phyloP scores from a whole-genome alignment of 53 echinoderm and acorn worm species.

The Crossaster papposus region DNA sequence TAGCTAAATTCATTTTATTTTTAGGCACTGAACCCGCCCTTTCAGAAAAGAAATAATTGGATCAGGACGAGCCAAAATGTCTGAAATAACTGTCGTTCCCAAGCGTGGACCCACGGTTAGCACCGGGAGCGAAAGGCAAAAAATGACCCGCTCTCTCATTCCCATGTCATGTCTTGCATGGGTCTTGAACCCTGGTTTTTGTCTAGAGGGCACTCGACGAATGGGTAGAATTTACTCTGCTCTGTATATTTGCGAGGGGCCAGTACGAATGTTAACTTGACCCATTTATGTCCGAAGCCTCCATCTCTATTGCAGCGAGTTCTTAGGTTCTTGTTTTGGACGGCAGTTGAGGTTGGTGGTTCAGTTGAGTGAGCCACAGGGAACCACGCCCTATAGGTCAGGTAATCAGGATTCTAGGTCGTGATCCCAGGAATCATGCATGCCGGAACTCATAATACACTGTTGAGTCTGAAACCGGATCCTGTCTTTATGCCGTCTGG shows the following conservation, averaged over 20 bases:
- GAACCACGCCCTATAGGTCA: neutral
- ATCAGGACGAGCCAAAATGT: neutral
- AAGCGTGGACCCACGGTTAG: neutral
- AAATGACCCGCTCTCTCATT: neutral
- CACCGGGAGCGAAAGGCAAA: neutral
- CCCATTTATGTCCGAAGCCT: constrained; percentile 11
- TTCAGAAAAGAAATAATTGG: too few relatives aligned
- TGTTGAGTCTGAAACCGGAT: neutral
- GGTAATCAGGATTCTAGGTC: neutral
- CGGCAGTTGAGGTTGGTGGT: neutral
- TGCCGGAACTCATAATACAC: neutral
- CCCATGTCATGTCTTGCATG: neutral
- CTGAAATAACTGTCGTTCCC: neutral
- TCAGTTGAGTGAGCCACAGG: neutral
- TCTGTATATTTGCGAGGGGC: neutral
- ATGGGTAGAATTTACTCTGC: too few relatives aligned
- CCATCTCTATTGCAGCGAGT: neutral
- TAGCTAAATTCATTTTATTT: too few relatives aligned
- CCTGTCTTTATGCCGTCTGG: neutral
- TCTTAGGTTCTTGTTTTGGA: neutral
- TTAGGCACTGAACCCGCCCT: too few relatives aligned
- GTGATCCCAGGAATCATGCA: too few relatives aligned
- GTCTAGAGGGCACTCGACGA: constrained; percentile 22
- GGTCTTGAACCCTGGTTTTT: neutral
- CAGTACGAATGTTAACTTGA: constrained; percentile 16